Conservation (phyloP, 2,113 vertebrate genomes). For the Equus quagga region DNA sequence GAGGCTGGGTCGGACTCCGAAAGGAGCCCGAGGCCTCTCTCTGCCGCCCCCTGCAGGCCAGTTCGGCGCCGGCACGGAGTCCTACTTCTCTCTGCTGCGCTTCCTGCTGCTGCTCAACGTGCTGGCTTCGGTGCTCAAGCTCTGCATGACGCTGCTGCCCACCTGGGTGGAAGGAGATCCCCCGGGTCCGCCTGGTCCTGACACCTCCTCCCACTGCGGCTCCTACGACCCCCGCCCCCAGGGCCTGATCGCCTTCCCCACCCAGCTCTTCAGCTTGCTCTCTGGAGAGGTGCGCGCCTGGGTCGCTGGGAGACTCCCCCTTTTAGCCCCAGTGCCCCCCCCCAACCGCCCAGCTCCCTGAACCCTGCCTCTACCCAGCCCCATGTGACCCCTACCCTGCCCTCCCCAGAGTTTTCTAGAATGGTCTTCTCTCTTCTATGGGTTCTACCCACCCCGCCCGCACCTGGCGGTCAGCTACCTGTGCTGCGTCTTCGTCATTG, state of each 20-base stretch:
- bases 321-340: neutral
- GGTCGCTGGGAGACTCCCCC: rapidly evolving
- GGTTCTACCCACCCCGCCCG: slow-evolving; percentile 88
- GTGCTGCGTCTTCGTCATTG: slow-evolving; percentile 86
- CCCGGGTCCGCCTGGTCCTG: neutral
- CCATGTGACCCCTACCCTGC: neutral
- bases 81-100: slow-evolving; percentile 92
- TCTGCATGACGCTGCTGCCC: slow-evolving; percentile 86
- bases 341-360: no score
- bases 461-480: slow-evolving; percentile 91
- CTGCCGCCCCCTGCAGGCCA: slow-evolving; percentile 87
- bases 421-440: slow-evolving; percentile 93
- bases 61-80: slow-evolving; percentile 93
- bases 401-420: slow-evolving; percentile 92
- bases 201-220: slow-evolving; percentile 81
- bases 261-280: slow-evolving; percentile 90
- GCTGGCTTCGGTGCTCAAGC: slow-evolving; percentile 88
- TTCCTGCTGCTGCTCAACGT: slow-evolving; percentile 93
- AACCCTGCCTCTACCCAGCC: rapidly evolving
- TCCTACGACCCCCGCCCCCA: slow-evolving; percentile 84
- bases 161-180: slow-evolving; percentile 62
- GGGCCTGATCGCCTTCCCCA: slow-evolving; percentile 85
- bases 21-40: neutral
- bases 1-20: rapidly evolving
- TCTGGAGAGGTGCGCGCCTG: slow-evolving; percentile 90